Base-by-base conservation (phyloP, 2,797 vertebrate species). In the Hephaestus fuliginosus region DNA sequence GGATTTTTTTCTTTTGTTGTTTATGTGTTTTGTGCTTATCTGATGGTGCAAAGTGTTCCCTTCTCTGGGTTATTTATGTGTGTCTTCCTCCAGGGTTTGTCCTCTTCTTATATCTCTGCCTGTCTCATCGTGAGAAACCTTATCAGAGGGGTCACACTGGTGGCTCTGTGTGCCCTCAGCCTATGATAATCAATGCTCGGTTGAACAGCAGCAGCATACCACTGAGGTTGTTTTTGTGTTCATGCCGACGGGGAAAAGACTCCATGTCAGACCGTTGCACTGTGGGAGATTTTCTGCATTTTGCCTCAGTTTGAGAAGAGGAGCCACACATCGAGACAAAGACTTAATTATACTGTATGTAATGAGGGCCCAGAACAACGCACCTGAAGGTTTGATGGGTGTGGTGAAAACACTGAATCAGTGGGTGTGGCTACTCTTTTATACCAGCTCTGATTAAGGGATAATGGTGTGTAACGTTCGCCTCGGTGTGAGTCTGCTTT, bases 351-450 rank as follows among this genome's bases (percentile, higher is more conserved):
- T 74, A 88, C n/a, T 1, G 5, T 71, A 5, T 2, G 3, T 61
- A 68, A 71, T 80, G 73, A 78, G 72, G 71, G 78, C 30, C 44
- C 51, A 44, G 71, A 64, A 52, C 20, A 68, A 51, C 76, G 72
- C 80, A 89, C 89, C 86, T 85, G 58, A 82, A 74, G 82, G 63
- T 86, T 82, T 76, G 44, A 69, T 60, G 78, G 88, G 88, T 90
- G 87, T 80, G 86, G 87, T 84, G 22, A 83, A 66, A 80, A 81
- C 82, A 78, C 72, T 72, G 73, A 84, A 81, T 84, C 81, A 75
- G 36, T 72, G 76, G 88, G 86, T 82, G 89, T 74, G 84, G 78
- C 81, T 36, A 44, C 49, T 69, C 68, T 72, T 33, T 74, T 71
- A 46, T 25, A 78, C 3, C 48, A 66, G 60, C 83, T 79, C 60